Evolutionary conservation across 1,140 invertebrate species (phyloP).

Genomic region (Lepidurus apus): DNA sequence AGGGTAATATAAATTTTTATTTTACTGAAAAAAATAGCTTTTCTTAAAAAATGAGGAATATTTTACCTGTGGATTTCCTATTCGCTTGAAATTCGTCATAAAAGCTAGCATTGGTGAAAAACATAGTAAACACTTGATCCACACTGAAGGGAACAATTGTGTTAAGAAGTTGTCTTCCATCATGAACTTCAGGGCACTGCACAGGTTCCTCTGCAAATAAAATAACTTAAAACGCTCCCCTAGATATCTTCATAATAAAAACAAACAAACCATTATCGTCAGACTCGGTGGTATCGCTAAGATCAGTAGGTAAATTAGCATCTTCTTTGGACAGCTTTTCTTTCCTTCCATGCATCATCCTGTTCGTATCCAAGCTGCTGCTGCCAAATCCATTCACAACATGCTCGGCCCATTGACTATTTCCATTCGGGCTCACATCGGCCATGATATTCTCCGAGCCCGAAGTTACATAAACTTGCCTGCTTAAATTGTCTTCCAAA

Average conservation of each 20-base stretch:
- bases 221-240: conserved; percentile 25
- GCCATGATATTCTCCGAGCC: neutral
- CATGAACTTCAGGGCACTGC: conserved; percentile 59
- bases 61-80: conserved; percentile 69
- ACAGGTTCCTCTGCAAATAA: conserved; percentile 38
- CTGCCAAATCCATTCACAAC: neutral
- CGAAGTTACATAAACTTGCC: neutral
- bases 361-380: neutral
- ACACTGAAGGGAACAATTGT: conserved; percentile 72
- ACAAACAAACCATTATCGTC: conserved; percentile 49
- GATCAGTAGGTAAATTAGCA: conserved; percentile 58
- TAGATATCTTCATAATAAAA: too few species aligned
- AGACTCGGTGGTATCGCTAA: conserved; percentile 75
- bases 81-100: conserved; percentile 72
- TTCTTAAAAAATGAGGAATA: neutral
- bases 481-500: neutral
- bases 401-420: neutral
- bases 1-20: too few species aligned
- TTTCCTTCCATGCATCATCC: neutral
- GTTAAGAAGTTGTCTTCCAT: conserved; percentile 66
- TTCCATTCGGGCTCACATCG: neutral
- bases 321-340: neutral
- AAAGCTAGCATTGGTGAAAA: conserved; percentile 90
- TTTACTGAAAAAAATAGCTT: neutral
- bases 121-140: conserved; percentile 81